phyloP scores from a whole-genome alignment of 2,113 vertebrate species.

The Leptocoma aspasia region DNA sequence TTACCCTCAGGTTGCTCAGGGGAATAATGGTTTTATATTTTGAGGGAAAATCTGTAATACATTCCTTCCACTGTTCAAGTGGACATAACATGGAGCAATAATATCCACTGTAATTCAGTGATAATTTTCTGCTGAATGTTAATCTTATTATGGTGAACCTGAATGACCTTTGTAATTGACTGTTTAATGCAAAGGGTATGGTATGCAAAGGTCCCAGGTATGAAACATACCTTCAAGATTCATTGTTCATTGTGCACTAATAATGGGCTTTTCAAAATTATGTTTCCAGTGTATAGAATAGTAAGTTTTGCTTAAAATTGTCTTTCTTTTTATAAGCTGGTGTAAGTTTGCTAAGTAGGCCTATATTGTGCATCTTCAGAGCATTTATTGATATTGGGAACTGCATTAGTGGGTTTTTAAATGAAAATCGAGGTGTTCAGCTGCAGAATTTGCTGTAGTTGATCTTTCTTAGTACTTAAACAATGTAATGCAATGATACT shows the following conservation, averaged over 20 bases:
- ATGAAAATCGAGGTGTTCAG: not conserved
- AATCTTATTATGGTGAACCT: not conserved
- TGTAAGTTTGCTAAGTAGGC: not conserved
- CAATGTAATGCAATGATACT: not conserved
- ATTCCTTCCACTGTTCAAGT: not conserved
- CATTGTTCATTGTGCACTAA: not conserved
- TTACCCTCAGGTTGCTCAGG: not conserved
- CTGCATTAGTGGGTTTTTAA: not conserved
- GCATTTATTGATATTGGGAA: not conserved
- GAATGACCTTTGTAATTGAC: not conserved
- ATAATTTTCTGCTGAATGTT: not conserved
- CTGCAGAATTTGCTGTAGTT: not conserved
- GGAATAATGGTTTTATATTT: not conserved
- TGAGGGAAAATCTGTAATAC: not conserved
- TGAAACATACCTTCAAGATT: not conserved
- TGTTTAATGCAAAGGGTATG: not conserved
- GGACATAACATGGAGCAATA: not conserved
- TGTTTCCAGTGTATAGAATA: not conserved
- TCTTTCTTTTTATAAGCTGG: not conserved
- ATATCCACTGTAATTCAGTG: not conserved
- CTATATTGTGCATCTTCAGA: not conserved
- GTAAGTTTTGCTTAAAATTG: not conserved
- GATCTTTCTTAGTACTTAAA: not conserved
- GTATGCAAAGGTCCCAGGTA: not conserved
- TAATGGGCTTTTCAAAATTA: not conserved